These are phyloP conservation scores for Phalanger gymnotis DNA, from an alignment of 2,797 vertebrate genomes.

Conservation along the genomic window DNA sequence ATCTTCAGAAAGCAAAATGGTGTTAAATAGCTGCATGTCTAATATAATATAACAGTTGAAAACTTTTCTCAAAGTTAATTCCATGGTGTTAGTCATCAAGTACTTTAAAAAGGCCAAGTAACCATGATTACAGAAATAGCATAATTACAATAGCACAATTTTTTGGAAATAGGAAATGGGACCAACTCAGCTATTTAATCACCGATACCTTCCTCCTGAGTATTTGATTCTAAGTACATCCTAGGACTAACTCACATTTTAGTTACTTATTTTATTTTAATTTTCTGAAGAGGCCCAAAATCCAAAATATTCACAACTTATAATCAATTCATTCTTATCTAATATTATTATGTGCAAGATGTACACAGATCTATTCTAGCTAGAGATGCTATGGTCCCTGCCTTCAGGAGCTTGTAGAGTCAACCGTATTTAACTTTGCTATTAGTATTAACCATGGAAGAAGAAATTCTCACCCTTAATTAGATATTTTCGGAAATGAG, in stretches of 20 bases:
- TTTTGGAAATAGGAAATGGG: constrained; percentile 21
- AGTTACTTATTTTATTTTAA: neutral
- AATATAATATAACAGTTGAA: neutral
- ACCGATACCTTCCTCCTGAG: neutral
- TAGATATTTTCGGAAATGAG: constrained; percentile 44
- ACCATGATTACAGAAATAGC: neutral
- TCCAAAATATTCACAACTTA: neutral
- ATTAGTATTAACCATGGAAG: constrained; percentile 14
- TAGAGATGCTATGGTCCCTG: neutral
- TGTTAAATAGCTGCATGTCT: neutral
- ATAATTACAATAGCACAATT: neutral
- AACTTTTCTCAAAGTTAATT: neutral
- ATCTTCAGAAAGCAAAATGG: constrained; percentile 26
- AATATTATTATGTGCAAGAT: neutral
- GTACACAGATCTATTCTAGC: neutral
- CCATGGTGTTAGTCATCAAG: neutral
- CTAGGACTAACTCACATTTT: neutral
- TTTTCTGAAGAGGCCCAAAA: neutral
- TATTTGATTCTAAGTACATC: neutral
- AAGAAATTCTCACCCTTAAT: constrained; percentile 41
- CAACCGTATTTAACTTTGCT: neutral
- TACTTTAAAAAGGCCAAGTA: neutral
- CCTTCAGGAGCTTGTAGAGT: neutral
- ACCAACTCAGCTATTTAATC: neutral
- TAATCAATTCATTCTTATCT: neutral